These are phyloP conservation scores for Marmota flaviventris DNA, from an alignment of 2,113 vertebrate genomes.

Conservation along the genomic window DNA sequence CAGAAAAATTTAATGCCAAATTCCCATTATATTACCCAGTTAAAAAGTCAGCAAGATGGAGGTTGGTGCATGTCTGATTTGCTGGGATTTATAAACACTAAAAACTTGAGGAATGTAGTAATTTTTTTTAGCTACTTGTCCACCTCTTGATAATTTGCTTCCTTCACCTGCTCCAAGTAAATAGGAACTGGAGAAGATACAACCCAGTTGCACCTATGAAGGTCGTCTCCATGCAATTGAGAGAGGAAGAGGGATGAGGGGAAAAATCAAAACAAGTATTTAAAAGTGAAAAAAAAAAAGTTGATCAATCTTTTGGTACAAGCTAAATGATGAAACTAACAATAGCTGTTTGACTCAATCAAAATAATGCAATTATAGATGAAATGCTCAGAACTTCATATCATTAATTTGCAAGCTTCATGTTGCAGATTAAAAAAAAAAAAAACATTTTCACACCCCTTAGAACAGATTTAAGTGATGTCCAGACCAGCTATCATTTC, in stretches of 20 bases:
- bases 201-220: neutral
- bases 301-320: neutral
- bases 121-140: neutral
- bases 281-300: neutral
- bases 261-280: neutral
- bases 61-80: neutral
- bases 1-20: neutral
- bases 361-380: neutral
- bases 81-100: neutral
- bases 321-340: neutral
- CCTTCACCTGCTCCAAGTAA: neutral
- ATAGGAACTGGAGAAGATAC: neutral
- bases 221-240: neutral
- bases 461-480: neutral
- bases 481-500: neutral
- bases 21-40: neutral
- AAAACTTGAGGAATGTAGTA: neutral
- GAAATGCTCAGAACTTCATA: neutral
- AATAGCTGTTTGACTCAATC: neutral
- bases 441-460: neutral
- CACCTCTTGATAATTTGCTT: neutral
- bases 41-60: constrained; percentile 21
- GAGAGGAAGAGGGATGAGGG: too few species aligned
- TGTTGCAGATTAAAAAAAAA: neutral
- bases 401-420: neutral